A percentile compares a stretch with the other conserved stretches of the same genome.
Conservation (phyloP, 2,113 vertebrate species). For the Stigmatopora nigra region DNA sequence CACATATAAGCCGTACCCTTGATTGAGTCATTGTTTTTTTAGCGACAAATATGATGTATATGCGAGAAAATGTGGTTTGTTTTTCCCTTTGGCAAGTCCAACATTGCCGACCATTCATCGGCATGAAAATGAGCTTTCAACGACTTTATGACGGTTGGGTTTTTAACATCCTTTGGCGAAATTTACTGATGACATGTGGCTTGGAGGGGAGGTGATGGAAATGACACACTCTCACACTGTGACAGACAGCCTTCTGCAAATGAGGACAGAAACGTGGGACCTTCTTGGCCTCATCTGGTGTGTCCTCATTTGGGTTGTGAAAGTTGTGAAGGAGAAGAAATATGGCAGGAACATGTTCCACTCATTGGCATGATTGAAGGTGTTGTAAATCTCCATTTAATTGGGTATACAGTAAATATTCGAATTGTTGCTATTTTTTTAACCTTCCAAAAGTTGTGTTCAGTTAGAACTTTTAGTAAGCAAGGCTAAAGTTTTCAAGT, state of each 20-base stretch:
- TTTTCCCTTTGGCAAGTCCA: too few species aligned
- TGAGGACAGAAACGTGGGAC: conserved; percentile 28
- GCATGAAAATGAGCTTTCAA: not conserved
- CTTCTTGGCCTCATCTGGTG: conserved; percentile 22
- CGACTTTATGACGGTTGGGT: not conserved
- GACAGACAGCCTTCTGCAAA: conserved; percentile 41
- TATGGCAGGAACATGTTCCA: conserved; percentile 11
- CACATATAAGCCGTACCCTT: too few species aligned
- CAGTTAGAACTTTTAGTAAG: too few species aligned
- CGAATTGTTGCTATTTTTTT: too few species aligned
- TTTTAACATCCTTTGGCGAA: not conserved
- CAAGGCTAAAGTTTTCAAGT: too few species aligned
- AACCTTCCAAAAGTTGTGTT: too few species aligned
- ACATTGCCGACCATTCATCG: too few species aligned
- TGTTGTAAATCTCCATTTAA: not conserved
- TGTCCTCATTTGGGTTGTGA: conserved; percentile 35
- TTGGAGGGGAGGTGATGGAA: not conserved
- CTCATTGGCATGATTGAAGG: not conserved
- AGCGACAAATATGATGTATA: too few species aligned
- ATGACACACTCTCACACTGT: not conserved
- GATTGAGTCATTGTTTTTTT: too few species aligned
- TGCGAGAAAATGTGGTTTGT: too few species aligned
- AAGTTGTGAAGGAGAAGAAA: conserved; percentile 32
- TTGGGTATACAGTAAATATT: not conserved
- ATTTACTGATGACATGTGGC: not conserved